A percentile compares a stretch with the other conserved stretches of the same genome.
Conservation (phyloP, 2,113 vertebrate species). For the Brachypteracias leptosomus region DNA sequence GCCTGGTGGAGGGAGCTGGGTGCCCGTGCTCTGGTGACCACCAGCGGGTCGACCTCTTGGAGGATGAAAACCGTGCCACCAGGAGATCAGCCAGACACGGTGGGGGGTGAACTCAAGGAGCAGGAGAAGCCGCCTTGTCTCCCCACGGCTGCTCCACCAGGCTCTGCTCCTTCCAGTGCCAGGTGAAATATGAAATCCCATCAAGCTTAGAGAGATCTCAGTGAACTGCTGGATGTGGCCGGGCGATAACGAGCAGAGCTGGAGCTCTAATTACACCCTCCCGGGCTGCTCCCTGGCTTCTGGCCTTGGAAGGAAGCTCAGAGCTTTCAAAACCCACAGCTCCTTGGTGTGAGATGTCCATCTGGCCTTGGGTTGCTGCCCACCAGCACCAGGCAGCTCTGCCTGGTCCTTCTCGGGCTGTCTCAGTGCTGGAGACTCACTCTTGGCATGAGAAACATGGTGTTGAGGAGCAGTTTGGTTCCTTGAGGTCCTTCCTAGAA, state of each 20-base stretch:
- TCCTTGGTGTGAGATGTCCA: no score
- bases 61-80: no score
- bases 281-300: slow-evolving; percentile 58
- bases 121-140: background rate
- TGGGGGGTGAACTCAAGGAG: no score
- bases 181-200: slow-evolving; percentile 67
- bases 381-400: background rate
- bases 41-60: no score
- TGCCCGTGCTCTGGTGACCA: background rate
- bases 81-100: no score
- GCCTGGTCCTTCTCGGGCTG: background rate
- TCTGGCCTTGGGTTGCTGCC: no score
- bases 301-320: slow-evolving; percentile 57
- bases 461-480: background rate
- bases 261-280: slow-evolving; percentile 72
- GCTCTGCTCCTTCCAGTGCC: slow-evolving; percentile 34
- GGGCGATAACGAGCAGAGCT: slow-evolving; percentile 74
- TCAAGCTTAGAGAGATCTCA: slow-evolving; percentile 69
- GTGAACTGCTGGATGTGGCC: slow-evolving; percentile 68
- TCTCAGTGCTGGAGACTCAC: background rate
- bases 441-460: background rate
- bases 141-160: slow-evolving; percentile 40
- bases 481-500: background rate
- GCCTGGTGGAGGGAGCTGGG: background rate
- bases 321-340: background rate